Evolutionary conservation across 1,140 invertebrate genomes (phyloP).

Genomic region (Venustaconcha ellipsiformis): DNA sequence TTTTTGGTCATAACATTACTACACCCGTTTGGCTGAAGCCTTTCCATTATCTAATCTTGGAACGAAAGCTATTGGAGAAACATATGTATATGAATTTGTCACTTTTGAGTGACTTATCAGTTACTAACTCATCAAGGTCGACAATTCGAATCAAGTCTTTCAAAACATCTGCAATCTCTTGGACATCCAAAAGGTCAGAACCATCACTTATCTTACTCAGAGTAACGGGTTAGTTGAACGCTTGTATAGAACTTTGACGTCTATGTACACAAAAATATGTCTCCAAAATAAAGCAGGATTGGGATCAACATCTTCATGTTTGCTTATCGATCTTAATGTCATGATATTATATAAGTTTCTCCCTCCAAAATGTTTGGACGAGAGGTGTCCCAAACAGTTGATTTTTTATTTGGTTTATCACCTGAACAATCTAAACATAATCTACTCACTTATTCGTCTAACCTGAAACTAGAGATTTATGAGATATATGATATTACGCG

Average conservation of each 20-base stretch:
- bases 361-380: slow-evolving; percentile 39
- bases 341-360: slow-evolving; percentile 29
- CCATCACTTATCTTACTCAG: slow-evolving; percentile 47
- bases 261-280: slow-evolving; percentile 18
- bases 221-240: slow-evolving; percentile 55
- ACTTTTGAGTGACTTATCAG: slow-evolving; percentile 33
- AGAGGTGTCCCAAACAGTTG: slow-evolving; percentile 7
- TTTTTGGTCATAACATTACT: slow-evolving; percentile 50
- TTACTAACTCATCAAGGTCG: slow-evolving; percentile 31
- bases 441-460: slow-evolving; percentile 10
- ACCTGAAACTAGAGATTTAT: slow-evolving; percentile 8
- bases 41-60: slow-evolving; percentile 40
- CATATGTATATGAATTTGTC: slow-evolving; percentile 27
- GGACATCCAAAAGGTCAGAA: slow-evolving; percentile 36
- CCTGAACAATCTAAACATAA: background rate
- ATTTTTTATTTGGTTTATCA: background rate
- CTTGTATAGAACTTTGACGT: slow-evolving; percentile 32
- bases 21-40: slow-evolving; percentile 55
- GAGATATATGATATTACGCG: slow-evolving; percentile 16
- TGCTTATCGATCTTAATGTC: slow-evolving; percentile 36
- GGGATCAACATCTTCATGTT: slow-evolving; percentile 41
- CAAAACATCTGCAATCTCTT: slow-evolving; percentile 29
- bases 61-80: slow-evolving; percentile 24
- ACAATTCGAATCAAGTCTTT: slow-evolving; percentile 34
- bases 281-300: slow-evolving; percentile 30